Evolutionary conservation across 1,140 invertebrate species (phyloP), one percentile per base, ranked within the genome.

Genomic region (Brachionus rotundiformis): DNA sequence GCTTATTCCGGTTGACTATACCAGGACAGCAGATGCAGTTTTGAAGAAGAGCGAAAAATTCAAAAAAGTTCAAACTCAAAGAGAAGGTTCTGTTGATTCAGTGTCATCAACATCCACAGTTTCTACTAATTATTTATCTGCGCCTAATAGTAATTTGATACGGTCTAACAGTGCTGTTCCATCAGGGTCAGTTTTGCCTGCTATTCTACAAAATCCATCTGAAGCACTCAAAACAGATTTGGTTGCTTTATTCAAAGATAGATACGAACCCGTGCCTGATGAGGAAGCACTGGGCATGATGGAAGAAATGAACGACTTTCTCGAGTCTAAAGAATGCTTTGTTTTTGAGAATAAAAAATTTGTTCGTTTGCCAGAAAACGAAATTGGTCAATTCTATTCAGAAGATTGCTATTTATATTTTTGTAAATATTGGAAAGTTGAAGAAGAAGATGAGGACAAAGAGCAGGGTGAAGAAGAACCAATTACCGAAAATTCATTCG

Each of bases 1-100:
- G 90, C 95, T 99, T 0, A 95, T 99, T 83, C 95, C 96, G 1
- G 96, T 99, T 4, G 98, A 99, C 90, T 99, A 98, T 86, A 99
- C 98, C 10, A 91, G 97, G 83, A 98, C 97, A 1, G 95, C 96
- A 0, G 95, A 97, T 86, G 98, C 96, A 1, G 96, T 99, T 0
- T 93, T 93, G 31, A 92, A 95, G 85, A 96, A 96, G 77, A 97
- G 97, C 11, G 96, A 95, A 6, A 95, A 99, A 89, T 90, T 98
- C 29, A 94, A 93, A 73, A 63, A 81, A 25, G 16, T 5, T 68
- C 31, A 44, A 39, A 31, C 76, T 86, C 10, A 86, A 85, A 59
- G 85, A 84, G 44, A 77, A 16, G 31, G 31, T 4, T 41, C 27
- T 11, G 33, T 82, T 13, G 73, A 80, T 13, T 82, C 80, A 2